Evolutionary conservation across 2,888 invertebrate genomes (phyloP), one percentile per base, ranked within the genome.

Genomic region (Chloroclysta siterata): DNA sequence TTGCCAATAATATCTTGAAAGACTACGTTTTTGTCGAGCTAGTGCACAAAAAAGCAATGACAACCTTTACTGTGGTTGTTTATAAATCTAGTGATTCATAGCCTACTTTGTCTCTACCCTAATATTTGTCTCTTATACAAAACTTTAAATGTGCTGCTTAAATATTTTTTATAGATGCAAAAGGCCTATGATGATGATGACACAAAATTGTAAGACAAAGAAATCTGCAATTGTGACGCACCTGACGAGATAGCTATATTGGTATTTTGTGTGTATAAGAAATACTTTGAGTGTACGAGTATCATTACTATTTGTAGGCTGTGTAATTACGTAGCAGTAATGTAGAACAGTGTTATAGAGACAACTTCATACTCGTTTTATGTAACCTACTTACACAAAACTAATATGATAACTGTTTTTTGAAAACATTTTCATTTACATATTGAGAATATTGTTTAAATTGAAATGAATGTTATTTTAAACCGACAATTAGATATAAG

Each of bases 201-300:
- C 3, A 33, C 33, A 33, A 33, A 33, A 22, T 3, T n/a, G n/a
- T 8, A 15, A 50, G 39, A 65, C 60, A 60, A 65, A 65, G 64
- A 53, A 64, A 57, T 48, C 56, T 44, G 44, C n/a, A n/a, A 39
- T 44, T 14, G 41, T 65, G 61, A 58, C 61, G 54, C 55, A 52
- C 52, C 44, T 14, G 5, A 17, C 5, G 11, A 52, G 52, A 65
- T 59, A 39, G 52, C 41, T 17, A 46, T 36, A 55, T 54, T 46
- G 51, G 54, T 53, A 39, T 47, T n/a, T 39, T 13, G 39, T 53
- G 39, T 58, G 33, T 42, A 44, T 11, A 14, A 52, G 29, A 47
- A 47, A 54, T 55, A 54, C 41, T 33, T 11, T 17, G 22, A 60
- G 17, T 22, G 2, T 22, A 50, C 36, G 46, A n/a, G n/a, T 29